These are phyloP conservation scores for Pygocentrus nattereri DNA, from an alignment of 2,797 vertebrate genomes.

Conservation along the genomic window DNA sequence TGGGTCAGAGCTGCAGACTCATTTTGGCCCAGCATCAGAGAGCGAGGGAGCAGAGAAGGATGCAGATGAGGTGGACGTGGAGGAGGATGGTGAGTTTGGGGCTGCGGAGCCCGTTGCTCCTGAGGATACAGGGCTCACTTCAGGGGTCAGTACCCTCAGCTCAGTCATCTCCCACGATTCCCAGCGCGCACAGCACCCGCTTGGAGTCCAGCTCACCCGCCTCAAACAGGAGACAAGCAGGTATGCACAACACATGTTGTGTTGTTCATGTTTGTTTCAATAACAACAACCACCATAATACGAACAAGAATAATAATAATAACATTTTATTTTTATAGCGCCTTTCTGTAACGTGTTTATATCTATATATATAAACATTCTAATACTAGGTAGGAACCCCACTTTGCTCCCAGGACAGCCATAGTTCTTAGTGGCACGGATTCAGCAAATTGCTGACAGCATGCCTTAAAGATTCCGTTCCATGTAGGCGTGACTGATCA, in stretches of 20 bases:
- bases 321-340: too few relatives aligned
- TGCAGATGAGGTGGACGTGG: conserved; percentile 79
- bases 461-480: too few relatives aligned
- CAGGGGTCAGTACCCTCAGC: conserved; percentile 65
- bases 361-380: too few relatives aligned
- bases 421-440: too few relatives aligned
- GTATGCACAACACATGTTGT: conserved; percentile 68
- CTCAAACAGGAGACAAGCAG: conserved; percentile 88
- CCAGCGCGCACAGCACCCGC: conserved; percentile 77
- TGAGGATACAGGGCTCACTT: conserved; percentile 68
- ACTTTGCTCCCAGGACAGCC: too few relatives aligned
- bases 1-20: conserved; percentile 85
- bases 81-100: conserved; percentile 78
- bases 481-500: too few relatives aligned
- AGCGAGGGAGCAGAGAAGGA: conserved; percentile 88
- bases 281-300: too few relatives aligned
- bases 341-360: too few relatives aligned
- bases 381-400: too few relatives aligned
- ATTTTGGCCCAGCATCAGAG: conserved; percentile 89
- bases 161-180: conserved; percentile 74
- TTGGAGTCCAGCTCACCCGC: conserved; percentile 81
- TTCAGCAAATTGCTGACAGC: too few relatives aligned
- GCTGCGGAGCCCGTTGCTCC: conserved; percentile 62
- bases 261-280: background rate
- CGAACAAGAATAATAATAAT: too few relatives aligned